These are phyloP conservation scores for Meriones unguiculatus DNA, from an alignment of 2,113 vertebrate species.

Conservation along the genomic window DNA sequence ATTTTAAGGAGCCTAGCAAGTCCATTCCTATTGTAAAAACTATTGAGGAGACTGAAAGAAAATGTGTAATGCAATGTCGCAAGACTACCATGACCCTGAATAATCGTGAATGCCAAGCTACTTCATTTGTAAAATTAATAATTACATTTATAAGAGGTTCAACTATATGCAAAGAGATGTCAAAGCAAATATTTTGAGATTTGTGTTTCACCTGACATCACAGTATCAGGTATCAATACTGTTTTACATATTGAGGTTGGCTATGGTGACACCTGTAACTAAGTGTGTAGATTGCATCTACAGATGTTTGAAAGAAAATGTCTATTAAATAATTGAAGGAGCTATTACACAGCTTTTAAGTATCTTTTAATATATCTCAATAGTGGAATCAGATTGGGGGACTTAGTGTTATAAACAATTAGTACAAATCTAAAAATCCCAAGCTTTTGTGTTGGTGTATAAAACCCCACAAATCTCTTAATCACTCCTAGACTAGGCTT, in stretches of 20 bases:
- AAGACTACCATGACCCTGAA: not conserved
- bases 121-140: conserved; percentile 16
- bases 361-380: conserved; percentile 64
- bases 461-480: conserved; percentile 76
- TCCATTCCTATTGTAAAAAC: not conserved
- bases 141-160: conserved; percentile 19
- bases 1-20: not conserved
- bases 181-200: conserved; percentile 44
- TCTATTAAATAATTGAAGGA: not conserved
- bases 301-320: not conserved
- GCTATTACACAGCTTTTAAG: conserved; percentile 8
- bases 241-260: not conserved
- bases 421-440: conserved; percentile 11
- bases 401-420: conserved; percentile 59
- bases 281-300: not conserved
- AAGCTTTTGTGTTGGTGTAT: conserved; percentile 59
- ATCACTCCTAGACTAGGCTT: conserved; percentile 64
- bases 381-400: conserved; percentile 49
- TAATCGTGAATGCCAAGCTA: not conserved
- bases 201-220: not conserved
- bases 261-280: not conserved
- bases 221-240: not conserved
- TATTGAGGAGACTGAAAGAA: not conserved
- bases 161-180: not conserved
- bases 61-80: not conserved